Evolutionary conservation across 2,113 vertebrate genomes (phyloP).

Genomic region (Pteronura brasiliensis): DNA sequence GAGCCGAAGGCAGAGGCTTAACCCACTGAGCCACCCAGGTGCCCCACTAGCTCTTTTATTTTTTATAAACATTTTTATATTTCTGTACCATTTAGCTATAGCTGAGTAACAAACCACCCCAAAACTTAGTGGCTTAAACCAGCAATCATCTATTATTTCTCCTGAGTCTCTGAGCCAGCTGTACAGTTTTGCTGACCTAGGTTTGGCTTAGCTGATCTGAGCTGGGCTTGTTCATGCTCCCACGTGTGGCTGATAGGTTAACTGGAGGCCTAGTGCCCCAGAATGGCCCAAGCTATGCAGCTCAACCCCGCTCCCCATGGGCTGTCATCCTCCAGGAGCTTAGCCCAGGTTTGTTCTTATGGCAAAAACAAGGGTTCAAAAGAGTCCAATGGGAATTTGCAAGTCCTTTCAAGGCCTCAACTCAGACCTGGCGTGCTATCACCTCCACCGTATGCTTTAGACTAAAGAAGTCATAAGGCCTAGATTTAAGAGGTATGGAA

Average conservation of each 20-base stretch:
- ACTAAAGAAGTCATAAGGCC: background rate
- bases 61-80: background rate
- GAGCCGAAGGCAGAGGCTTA: too few species aligned
- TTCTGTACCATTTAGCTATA: background rate
- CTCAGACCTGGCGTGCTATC: background rate
- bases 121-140: background rate
- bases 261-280: background rate
- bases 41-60: background rate
- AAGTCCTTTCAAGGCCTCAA: background rate
- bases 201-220: background rate
- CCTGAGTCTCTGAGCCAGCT: background rate
- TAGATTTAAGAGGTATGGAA: background rate
- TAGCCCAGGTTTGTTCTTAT: background rate
- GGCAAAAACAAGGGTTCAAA: background rate
- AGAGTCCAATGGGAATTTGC: background rate
- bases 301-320: background rate
- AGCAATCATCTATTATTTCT: background rate
- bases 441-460: background rate
- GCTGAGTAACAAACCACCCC: background rate
- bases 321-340: background rate
- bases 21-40: too few species aligned
- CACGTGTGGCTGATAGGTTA: background rate
- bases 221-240: background rate
- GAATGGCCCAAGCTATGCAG: background rate
- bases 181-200: background rate